A percentile compares a stretch with the other conserved stretches of the same genome.
Conservation (phyloP, 2,888 invertebrate genomes). For the Trichopoda pennipes region DNA sequence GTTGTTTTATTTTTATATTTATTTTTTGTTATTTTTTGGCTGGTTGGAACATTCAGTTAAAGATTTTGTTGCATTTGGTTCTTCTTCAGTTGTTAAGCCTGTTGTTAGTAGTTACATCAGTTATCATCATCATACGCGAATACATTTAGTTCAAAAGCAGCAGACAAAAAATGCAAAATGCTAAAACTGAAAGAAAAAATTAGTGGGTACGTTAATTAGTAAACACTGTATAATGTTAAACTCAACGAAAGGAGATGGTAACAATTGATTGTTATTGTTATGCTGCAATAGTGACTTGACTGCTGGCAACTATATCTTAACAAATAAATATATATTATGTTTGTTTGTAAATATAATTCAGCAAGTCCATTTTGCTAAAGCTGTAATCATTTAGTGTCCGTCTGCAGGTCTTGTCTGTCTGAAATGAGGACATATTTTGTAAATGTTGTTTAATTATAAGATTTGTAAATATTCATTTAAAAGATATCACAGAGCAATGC, state of each 20-base stretch:
- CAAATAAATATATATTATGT: not conserved
- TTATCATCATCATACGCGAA: conserved; percentile 66
- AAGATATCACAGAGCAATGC: conserved; percentile 63
- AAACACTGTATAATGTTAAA: conserved; percentile 68
- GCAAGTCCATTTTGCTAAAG: conserved; percentile 11
- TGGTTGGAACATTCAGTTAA: conserved; percentile 32
- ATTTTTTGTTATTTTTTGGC: not conserved
- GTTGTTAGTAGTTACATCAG: conserved; percentile 46
- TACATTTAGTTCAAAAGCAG: conserved; percentile 52
- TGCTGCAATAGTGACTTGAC: conserved; percentile 40
- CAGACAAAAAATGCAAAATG: conserved; percentile 17
- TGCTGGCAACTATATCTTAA: not conserved
- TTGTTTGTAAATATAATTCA: not conserved
- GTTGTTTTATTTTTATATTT: not conserved
- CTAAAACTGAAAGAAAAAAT: conserved; percentile 54
- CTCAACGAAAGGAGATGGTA: conserved; percentile 57
- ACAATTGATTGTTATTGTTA: conserved; percentile 67
- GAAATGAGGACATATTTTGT: conserved; percentile 68
- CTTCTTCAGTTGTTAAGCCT: conserved; percentile 35
- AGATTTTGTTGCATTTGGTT: conserved; percentile 48
- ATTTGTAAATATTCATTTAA: conserved; percentile 67
- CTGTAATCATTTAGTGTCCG: conserved; percentile 40
- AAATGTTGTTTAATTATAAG: conserved; percentile 69
- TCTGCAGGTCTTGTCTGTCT: conserved; percentile 40
- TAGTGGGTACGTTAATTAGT: conserved; percentile 69